Evolutionary conservation across 2,113 vertebrate species (phyloP).

Genomic region (Phalacrocorax brasilianus): DNA sequence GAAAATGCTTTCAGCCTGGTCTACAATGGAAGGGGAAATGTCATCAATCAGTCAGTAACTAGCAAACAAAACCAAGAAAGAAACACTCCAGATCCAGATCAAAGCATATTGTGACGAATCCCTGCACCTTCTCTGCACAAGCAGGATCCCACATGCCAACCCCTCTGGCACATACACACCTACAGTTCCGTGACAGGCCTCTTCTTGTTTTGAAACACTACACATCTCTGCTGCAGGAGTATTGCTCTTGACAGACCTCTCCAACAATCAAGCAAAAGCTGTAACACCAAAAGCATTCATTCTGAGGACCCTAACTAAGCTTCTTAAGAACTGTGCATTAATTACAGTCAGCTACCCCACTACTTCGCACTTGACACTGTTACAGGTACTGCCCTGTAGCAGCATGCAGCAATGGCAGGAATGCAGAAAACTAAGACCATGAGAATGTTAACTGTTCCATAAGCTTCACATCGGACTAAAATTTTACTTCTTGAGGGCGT

Average conservation of each 20-base stretch:
- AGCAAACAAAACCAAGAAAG: background rate
- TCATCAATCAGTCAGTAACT: background rate
- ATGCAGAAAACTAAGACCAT: background rate
- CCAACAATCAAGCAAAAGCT: background rate
- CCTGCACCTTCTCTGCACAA: background rate
- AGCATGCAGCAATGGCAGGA: background rate
- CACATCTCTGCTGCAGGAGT: background rate
- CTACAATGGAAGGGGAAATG: background rate
- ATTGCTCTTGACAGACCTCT: background rate
- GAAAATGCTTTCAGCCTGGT: background rate
- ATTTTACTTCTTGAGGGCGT: background rate
- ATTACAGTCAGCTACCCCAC: background rate
- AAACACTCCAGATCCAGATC: background rate
- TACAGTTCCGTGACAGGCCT: background rate
- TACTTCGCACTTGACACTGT: background rate
- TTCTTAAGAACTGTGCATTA: background rate
- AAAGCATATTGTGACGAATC: background rate
- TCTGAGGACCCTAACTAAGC: background rate
- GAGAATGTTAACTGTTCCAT: background rate
- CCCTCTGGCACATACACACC: background rate
- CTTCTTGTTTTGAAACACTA: background rate
- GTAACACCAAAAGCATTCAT: background rate
- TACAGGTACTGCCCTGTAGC: background rate
- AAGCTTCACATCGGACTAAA: background rate
- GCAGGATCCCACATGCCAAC: rapidly evolving